Conservation (phyloP, 1,140 invertebrate species). For the Rhopalosiphum maidis region DNA sequence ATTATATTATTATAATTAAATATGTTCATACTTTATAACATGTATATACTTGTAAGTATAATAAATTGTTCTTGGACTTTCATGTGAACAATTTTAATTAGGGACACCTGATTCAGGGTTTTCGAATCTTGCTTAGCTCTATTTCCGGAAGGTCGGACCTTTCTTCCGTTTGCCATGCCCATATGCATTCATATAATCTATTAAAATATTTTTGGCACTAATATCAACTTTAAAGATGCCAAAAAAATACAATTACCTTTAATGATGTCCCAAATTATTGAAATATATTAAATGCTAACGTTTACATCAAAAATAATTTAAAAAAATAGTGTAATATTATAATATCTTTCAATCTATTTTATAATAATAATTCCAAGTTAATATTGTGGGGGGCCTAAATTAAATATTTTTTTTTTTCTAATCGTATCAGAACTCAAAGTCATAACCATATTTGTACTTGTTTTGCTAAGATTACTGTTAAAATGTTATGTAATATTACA, state of each 20-base stretch:
- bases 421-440: background rate
- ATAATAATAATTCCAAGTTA: background rate
- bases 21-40: background rate
- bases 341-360: background rate
- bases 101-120: slow-evolving; percentile 39
- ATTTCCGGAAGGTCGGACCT: slow-evolving; percentile 56
- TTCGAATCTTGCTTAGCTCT: slow-evolving; percentile 36
- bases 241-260: slow-evolving; percentile 41
- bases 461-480: background rate
- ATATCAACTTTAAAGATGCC: slow-evolving; percentile 38
- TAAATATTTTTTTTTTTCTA: background rate
- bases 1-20: background rate
- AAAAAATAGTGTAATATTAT: background rate
- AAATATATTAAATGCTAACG: background rate
- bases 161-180: slow-evolving; percentile 45
- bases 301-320: slow-evolving; percentile 15
- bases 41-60: background rate
- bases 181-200: slow-evolving; percentile 7
- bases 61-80: background rate
- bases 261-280: slow-evolving; percentile 15
- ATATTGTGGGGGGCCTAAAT: background rate
- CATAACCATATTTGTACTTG: background rate
- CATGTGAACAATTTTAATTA: slow-evolving; percentile 25
- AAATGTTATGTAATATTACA: background rate
- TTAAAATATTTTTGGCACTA: slow-evolving; percentile 53